phyloP scores from a whole-genome alignment of 2,888 invertebrate species.

The Eristalis pertinax region DNA sequence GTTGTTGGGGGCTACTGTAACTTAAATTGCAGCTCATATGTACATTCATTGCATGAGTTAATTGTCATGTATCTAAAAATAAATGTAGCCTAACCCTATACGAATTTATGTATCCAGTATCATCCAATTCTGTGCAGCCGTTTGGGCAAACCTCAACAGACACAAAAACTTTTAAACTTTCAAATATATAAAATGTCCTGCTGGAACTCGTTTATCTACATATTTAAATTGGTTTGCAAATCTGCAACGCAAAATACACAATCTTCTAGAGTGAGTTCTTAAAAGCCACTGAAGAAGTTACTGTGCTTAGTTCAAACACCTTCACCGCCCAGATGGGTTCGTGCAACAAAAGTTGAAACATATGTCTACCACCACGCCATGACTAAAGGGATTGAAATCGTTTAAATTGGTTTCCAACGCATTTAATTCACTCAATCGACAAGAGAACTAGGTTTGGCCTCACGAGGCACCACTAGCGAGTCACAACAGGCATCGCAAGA shows the following conservation, averaged over 20 bases:
- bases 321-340: neutral
- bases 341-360: neutral
- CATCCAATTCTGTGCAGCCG: too few species aligned
- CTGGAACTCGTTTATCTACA: too few species aligned
- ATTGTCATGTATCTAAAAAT: too few species aligned
- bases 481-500: conserved; percentile 55
- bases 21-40: too few species aligned
- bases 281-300: neutral
- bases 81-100: neutral
- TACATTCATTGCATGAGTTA: too few species aligned
- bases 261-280: too few species aligned
- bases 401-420: conserved; percentile 45
- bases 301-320: neutral
- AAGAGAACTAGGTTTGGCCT: neutral
- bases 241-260: too few species aligned
- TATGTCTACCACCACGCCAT: neutral
- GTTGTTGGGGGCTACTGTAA: too few species aligned
- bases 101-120: neutral
- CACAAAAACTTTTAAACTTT: too few species aligned
- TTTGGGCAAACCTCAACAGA: too few species aligned
- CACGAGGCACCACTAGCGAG: conserved; percentile 1
- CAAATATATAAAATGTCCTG: too few species aligned
- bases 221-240: too few species aligned
- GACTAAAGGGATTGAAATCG: conserved; percentile 17
- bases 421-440: conserved; percentile 61